Base-by-base conservation (phyloP, 2,797 vertebrate genomes). In the Amniataba percoides region DNA sequence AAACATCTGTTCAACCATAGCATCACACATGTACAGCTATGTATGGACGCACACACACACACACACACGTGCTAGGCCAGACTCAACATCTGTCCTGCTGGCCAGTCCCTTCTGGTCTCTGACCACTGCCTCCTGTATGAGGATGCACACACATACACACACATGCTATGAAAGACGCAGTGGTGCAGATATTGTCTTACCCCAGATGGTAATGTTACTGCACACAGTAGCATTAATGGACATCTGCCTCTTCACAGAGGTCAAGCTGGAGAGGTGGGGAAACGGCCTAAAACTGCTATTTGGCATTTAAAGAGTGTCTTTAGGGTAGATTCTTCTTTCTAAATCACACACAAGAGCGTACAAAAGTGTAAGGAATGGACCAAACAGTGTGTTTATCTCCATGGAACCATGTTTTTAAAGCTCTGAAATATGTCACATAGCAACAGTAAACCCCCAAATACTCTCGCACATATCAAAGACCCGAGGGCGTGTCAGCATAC, bases 1-100 rank as follows among this genome's bases (percentile, higher is more conserved):
- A 21, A 66, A 45, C 89, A 93, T 92, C 91, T 93, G 90, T 51
- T 80, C 78, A 78, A 69, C 79, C 16, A 34, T 80, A 84, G 84
- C 65, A 82, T 70, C 68, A 59, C 57, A 83, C 71, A 81, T 83
- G 75, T 53, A 66, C 5, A 0, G 49, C 53, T 34, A 68, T 18
- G 43, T 74, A 69, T 51, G 72, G 36, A 60, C 52, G 39, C 19
- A 62, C 42, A 70, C 61, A 58, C 34, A 46, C 58, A 71, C 62
- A 63, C 69, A 31, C 60, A 60, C 56, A 42, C n/a, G 74, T 11
- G 0, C 8, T 21, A 36, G 58, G 45, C 55, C 62, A 84, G 64
- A 75, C 75, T 79, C 43, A 80, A 74, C 85, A 91, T 85, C 84
- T 89, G 87, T 80, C 76, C 75, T 58, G 31, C 57, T 53, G 74